A percentile compares a stretch with the other conserved stretches of the same genome.
phyloP scores from a whole-genome alignment of 2,888 invertebrate species.

The Altica lythri region DNA sequence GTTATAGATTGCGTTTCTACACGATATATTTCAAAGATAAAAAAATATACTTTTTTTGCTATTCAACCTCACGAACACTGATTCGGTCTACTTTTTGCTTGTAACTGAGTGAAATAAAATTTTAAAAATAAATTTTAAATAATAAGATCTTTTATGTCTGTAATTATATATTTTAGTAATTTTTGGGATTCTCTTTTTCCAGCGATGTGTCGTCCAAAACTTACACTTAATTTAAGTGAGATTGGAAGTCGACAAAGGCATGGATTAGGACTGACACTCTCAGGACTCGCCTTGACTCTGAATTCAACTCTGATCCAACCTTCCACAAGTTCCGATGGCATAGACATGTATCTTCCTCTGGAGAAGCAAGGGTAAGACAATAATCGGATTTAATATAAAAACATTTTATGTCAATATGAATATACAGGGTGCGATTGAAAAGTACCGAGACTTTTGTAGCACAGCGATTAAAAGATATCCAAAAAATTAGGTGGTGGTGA shows the following conservation, averaged over 20 bases:
- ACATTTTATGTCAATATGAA: background rate
- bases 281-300: conserved; percentile 55
- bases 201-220: conserved; percentile 60
- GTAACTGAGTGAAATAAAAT: too few species aligned
- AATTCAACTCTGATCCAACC: conserved; percentile 56
- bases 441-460: too few species aligned
- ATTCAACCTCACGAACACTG: background rate
- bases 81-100: background rate
- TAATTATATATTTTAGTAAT: too few species aligned
- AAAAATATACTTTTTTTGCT: conserved; percentile 9
- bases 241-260: conserved; percentile 57
- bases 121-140: background rate
- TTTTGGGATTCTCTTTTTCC: too few species aligned
- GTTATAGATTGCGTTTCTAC: conserved; percentile 31
- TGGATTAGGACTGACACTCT: conserved; percentile 54
- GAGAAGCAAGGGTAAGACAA: conserved; percentile 82
- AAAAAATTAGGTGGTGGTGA: too few species aligned
- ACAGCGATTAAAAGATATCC: too few species aligned
- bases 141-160: too few species aligned
- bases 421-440: background rate
- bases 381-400: too few species aligned
- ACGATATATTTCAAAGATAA: conserved; percentile 27
- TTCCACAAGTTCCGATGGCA: conserved; percentile 71
- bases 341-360: conserved; percentile 80
- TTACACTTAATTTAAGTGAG: conserved; percentile 75